These are phyloP conservation scores for Anoplius nigerrimus DNA, from an alignment of 2,888 invertebrate species.

Conservation along the genomic window DNA sequence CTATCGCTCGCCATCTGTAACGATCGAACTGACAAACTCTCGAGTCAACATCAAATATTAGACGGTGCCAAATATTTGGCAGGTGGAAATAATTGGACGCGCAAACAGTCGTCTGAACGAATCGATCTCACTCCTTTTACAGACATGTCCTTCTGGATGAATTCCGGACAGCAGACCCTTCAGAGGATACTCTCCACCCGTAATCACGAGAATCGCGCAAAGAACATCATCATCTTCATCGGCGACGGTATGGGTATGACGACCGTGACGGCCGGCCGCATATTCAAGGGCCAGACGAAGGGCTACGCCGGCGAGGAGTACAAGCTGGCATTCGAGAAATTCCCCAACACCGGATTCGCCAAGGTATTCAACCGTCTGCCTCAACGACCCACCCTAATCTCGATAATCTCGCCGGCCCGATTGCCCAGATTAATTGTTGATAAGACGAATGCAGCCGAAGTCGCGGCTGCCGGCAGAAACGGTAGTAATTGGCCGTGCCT, in stretches of 20 bases:
- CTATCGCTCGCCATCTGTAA: no score
- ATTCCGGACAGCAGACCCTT: conserved; percentile 69
- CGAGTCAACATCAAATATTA: no score
- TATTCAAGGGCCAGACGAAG: conserved; percentile 78
- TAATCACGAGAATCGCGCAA: conserved; percentile 75
- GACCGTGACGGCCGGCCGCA: conserved; percentile 80
- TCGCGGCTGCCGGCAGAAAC: no score
- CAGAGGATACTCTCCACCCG: conserved; percentile 61
- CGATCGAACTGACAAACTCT: no score
- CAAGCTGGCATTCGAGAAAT: conserved; percentile 79
- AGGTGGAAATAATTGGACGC: conserved; percentile 1
- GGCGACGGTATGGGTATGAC: conserved; percentile 84
- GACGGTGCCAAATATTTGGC: no score
- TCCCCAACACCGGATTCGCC: conserved; percentile 79
- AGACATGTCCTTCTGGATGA: conserved; percentile 71
- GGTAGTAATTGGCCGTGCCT: no score
- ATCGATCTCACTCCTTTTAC: conserved; percentile 28
- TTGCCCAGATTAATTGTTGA: no score
- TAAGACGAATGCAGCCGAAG: no score
- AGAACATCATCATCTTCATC: conserved; percentile 81
- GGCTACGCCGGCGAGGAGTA: conserved; percentile 79
- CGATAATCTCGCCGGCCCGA: no score
- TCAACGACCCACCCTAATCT: no score
- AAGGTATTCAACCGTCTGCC: conserved; percentile 75
- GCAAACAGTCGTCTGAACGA: no score